Evolutionary conservation across 2,888 invertebrate genomes (phyloP).

Genomic region (Empis livida): DNA sequence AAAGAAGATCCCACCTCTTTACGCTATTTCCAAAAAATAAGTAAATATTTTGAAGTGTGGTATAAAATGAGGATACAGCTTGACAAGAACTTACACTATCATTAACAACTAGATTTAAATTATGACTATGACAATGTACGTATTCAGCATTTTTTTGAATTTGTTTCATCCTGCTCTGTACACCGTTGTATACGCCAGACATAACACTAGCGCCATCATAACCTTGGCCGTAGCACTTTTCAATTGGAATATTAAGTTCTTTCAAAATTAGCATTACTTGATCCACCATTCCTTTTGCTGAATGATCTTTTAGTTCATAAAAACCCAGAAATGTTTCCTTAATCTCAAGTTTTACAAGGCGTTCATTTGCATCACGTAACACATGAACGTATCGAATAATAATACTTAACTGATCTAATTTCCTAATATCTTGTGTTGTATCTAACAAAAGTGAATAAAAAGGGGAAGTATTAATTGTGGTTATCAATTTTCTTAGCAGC

Average conservation of each 20-base stretch:
- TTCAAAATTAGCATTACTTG: constrained; percentile 15
- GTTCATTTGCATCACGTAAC: constrained; percentile 15
- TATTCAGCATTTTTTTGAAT: constrained; percentile 15
- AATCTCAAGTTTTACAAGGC: not conserved
- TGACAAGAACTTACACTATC: constrained; percentile 1
- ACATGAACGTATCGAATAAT: constrained; percentile 15
- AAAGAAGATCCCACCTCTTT: not conserved
- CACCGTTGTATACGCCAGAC: constrained; percentile 1
- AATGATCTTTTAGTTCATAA: constrained; percentile 15
- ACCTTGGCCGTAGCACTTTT: constrained; percentile 3
- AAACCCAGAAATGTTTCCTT: constrained; percentile 18
- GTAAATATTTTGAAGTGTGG: not conserved
- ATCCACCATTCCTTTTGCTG: constrained; percentile 17
- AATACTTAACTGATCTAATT: constrained; percentile 22
- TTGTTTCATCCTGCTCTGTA: constrained; percentile 11
- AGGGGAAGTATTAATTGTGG: constrained; percentile 18
- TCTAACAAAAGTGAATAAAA: constrained; percentile 20
- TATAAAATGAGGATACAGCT: not conserved
- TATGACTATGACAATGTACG: constrained; percentile 4
- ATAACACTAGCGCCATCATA: constrained; percentile 3
- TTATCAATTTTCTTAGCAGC: constrained; percentile 15
- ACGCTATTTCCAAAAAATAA: not conserved
- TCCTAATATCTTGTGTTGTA: constrained; percentile 20
- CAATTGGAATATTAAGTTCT: constrained; percentile 1
- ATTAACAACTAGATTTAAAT: constrained; percentile 3